Evolutionary conservation across 2,797 vertebrate species (phyloP).

Genomic region (Esox lucius): DNA sequence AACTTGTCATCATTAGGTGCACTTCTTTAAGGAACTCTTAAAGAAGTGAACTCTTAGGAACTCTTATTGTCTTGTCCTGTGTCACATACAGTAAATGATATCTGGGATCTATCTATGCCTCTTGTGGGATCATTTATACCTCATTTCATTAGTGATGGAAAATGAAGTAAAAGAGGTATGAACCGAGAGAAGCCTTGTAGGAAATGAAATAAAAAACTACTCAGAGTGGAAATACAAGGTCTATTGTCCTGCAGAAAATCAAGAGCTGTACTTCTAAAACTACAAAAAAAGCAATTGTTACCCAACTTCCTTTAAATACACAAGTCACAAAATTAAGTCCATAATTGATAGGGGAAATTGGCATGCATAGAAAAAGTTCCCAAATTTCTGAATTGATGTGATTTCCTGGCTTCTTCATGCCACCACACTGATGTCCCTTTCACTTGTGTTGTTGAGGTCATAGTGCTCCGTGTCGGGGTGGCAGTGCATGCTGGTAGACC

Average conservation of each 20-base stretch:
- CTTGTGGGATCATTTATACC: slow-evolving; percentile 2
- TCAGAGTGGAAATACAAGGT: neutral
- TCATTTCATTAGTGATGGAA: slow-evolving; percentile 38
- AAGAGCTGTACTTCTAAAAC: neutral
- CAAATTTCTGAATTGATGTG: neutral
- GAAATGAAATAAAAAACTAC: neutral
- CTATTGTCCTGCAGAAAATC: neutral
- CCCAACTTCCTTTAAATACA: neutral
- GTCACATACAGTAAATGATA: slow-evolving; percentile 13
- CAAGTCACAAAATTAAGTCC: neutral
- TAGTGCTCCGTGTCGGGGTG: slow-evolving; percentile 60
- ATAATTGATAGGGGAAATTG: neutral
- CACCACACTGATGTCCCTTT: slow-evolving; percentile 48
- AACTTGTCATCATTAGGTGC: neutral
- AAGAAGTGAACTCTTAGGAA: too few relatives aligned
- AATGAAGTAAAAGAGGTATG: slow-evolving; percentile 8
- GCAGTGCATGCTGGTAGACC: slow-evolving; percentile 49
- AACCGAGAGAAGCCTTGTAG: too few relatives aligned
- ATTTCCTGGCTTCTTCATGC: slow-evolving; percentile 1
- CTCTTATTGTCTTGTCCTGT: slow-evolving; percentile 16
- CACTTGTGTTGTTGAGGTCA: slow-evolving; percentile 56
- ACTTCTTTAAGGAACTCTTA: too few relatives aligned
- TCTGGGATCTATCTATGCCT: slow-evolving; percentile 43
- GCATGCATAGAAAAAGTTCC: neutral
- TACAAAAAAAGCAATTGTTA: neutral